Percentiles rank a stretch among this genome's conserved stretches.
phyloP scores from a whole-genome alignment of 2,888 invertebrate genomes.

The Ethmia dodecea region DNA sequence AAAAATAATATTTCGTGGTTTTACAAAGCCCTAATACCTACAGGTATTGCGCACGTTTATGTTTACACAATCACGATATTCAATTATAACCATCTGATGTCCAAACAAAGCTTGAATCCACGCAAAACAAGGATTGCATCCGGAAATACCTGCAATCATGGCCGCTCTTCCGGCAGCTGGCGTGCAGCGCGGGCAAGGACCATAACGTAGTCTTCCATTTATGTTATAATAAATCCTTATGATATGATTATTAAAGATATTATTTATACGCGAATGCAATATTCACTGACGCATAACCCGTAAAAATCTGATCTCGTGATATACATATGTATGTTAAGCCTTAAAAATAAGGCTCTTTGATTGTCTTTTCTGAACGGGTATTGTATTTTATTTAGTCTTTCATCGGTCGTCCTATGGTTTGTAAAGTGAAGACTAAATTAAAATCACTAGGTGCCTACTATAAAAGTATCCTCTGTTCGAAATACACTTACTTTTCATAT shows the following conservation, averaged over 20 bases:
- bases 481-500: no score
- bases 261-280: background rate
- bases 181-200: constrained; percentile 8
- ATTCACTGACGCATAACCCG: background rate
- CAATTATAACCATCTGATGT: constrained; percentile 7
- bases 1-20: no score
- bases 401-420: no score
- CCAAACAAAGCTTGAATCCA: constrained; percentile 2
- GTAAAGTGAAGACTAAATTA: no score
- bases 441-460: no score
- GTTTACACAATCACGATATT: constrained; percentile 7
- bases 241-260: no score
- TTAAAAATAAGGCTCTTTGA: no score
- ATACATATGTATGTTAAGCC: background rate
- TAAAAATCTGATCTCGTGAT: background rate
- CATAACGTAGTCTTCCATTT: background rate
- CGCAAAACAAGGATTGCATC: constrained; percentile 17
- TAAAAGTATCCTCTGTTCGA: no score
- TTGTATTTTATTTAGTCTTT: no score
- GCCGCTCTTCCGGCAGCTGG: constrained; percentile 32
- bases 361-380: no score
- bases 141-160: constrained; percentile 23
- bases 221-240: no score
- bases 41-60: background rate
- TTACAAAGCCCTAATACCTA: background rate